A percentile compares a stretch with the other conserved stretches of the same genome.
Evolutionary conservation across 1,140 invertebrate genomes (phyloP).

Genomic region (Ostrea denselamellosa): DNA sequence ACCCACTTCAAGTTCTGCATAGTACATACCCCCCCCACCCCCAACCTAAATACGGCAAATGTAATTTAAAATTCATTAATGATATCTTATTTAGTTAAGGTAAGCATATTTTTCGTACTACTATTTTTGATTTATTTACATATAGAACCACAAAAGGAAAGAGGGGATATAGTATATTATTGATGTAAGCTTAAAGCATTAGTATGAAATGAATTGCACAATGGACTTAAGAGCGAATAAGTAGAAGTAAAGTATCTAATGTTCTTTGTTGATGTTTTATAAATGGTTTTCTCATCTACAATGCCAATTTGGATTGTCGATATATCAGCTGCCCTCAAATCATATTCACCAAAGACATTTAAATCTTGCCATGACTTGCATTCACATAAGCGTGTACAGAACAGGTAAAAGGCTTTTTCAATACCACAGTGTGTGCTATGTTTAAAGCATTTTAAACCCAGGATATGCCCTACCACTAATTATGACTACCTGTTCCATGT

Average conservation of each 20-base stretch:
- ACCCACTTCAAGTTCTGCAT: too few relatives aligned
- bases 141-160: background rate
- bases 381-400: constrained; percentile 32
- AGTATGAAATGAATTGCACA: constrained; percentile 4
- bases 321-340: constrained; percentile 29
- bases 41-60: background rate
- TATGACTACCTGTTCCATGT: constrained; percentile 28
- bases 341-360: constrained; percentile 26
- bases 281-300: constrained; percentile 16
- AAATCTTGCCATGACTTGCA: constrained; percentile 37
- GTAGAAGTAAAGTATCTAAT: background rate
- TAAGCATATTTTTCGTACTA: background rate
- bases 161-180: background rate
- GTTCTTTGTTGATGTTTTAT: constrained; percentile 8
- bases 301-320: constrained; percentile 26
- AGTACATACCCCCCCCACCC: too few relatives aligned
- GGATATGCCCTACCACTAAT: constrained; percentile 33
- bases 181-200: constrained; percentile 24
- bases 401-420: constrained; percentile 37
- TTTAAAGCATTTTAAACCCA: constrained; percentile 38
- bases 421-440: background rate
- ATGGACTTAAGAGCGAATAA: constrained; percentile 2
- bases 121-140: constrained; percentile 7
- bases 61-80: background rate
- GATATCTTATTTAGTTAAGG: background rate